These are phyloP conservation scores for Tanytarsus gracilentus DNA, from an alignment of 2,888 invertebrate species.

Conservation along the genomic window DNA sequence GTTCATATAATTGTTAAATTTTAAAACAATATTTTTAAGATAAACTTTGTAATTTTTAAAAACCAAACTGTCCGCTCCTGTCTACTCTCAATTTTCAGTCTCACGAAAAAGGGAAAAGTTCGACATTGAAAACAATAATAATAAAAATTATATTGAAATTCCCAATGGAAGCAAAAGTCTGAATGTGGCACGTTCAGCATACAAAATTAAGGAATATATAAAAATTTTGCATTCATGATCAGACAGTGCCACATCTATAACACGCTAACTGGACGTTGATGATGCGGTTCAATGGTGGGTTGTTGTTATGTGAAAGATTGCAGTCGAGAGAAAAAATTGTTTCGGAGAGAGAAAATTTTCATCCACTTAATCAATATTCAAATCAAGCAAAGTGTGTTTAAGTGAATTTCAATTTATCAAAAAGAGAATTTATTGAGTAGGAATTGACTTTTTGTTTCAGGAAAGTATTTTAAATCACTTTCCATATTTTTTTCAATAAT, in stretches of 20 bases:
- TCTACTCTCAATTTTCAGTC: too few species aligned
- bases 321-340: neutral
- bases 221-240: conserved; percentile 10
- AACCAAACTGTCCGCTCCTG: too few species aligned
- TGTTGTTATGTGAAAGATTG: neutral
- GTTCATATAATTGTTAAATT: too few species aligned
- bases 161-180: conserved; percentile 3
- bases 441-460: neutral
- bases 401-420: conserved; percentile 28
- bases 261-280: neutral
- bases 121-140: too few species aligned
- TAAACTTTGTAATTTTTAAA: too few species aligned
- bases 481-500: too few species aligned
- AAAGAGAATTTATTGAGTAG: neutral
- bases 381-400: conserved; percentile 16
- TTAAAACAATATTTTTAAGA: too few species aligned
- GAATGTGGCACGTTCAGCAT: conserved; percentile 20
- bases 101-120: too few species aligned
- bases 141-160: too few species aligned
- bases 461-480: too few species aligned
- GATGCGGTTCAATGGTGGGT: neutral
- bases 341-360: neutral
- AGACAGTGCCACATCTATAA: neutral
- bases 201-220: neutral
- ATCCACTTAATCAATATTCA: conserved; percentile 20